Evolutionary conservation across 2,888 invertebrate species (phyloP).

Genomic region (Liodrosophila aerea): DNA sequence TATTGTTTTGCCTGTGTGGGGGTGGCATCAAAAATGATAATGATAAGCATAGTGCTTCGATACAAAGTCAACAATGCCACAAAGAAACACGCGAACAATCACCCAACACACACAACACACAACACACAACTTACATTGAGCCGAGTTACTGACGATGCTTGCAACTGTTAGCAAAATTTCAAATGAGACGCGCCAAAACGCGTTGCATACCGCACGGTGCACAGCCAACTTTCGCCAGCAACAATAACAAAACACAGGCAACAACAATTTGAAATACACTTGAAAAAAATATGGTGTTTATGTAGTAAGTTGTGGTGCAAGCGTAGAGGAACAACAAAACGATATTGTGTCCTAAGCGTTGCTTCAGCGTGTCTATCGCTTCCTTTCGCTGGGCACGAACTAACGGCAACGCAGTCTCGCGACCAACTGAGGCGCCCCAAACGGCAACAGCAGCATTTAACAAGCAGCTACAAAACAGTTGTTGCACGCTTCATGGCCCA

Average conservation of each 20-base stretch:
- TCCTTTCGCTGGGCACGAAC: slow-evolving; percentile 47
- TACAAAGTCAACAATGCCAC: background rate
- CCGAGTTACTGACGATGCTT: slow-evolving; percentile 14
- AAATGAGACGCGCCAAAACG: slow-evolving; percentile 42
- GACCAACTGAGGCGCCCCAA: slow-evolving; percentile 67
- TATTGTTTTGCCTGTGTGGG: no score
- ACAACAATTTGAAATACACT: slow-evolving; percentile 39
- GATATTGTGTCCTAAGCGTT: slow-evolving; percentile 13
- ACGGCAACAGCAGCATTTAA: slow-evolving; percentile 62
- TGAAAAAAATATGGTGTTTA: slow-evolving; percentile 31
- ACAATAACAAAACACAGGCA: slow-evolving; percentile 12
- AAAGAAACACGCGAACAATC: background rate
- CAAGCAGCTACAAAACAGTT: slow-evolving; percentile 42
- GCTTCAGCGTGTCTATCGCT: slow-evolving; percentile 15
- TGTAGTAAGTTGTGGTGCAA: no score
- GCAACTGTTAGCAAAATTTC: slow-evolving; percentile 27
- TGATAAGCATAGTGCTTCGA: slow-evolving; percentile 27
- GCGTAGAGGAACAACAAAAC: no score
- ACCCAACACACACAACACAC: slow-evolving; percentile 3
- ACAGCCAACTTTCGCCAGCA: slow-evolving; percentile 1
- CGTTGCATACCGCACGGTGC: slow-evolving; percentile 49
- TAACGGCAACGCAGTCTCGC: slow-evolving; percentile 69
- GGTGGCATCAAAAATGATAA: background rate
- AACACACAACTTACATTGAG: slow-evolving; percentile 42
- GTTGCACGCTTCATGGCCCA: background rate